phyloP scores from a whole-genome alignment of 2,888 invertebrate species.

The Spatulosminthurus flaviceps region DNA sequence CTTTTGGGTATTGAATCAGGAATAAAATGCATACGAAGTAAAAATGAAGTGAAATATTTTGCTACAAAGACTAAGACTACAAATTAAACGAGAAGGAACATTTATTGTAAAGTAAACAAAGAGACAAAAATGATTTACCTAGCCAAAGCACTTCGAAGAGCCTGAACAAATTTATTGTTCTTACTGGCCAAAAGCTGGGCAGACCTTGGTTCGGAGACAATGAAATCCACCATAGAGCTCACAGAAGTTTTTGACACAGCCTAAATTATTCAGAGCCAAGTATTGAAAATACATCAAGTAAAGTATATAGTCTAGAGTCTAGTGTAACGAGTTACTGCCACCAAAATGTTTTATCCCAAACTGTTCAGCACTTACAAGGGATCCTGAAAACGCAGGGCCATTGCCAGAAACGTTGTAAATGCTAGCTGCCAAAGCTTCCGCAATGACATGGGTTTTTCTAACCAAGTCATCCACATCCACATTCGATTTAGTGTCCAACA shows the following conservation, averaged over 20 bases:
- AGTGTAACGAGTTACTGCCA: too few relatives aligned
- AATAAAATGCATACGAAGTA: too few relatives aligned
- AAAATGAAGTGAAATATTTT: too few relatives aligned
- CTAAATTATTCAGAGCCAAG: too few relatives aligned
- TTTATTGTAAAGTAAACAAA: too few relatives aligned
- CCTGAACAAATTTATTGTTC: conserved; percentile 75
- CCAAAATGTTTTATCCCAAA: too few relatives aligned
- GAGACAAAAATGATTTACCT: conserved; percentile 65
- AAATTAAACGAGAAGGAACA: too few relatives aligned
- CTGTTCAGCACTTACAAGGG: conserved; percentile 74
- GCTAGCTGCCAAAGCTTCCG: conserved; percentile 84
- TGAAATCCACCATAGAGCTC: conserved; percentile 78
- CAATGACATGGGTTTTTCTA: conserved; percentile 77
- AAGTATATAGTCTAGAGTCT: background rate
- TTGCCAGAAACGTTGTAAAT: conserved; percentile 77
- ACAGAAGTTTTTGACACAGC: conserved; percentile 78
- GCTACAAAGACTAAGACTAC: too few relatives aligned
- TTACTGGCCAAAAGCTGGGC: conserved; percentile 77
- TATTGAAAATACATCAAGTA: too few relatives aligned
- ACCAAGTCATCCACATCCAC: conserved; percentile 72
- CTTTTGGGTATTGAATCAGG: too few relatives aligned
- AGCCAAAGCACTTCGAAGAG: conserved; percentile 77
- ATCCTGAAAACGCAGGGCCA: conserved; percentile 75
- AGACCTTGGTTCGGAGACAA: conserved; percentile 78
- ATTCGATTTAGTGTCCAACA: conserved; percentile 73